These are phyloP conservation scores for Trissolcus basalis DNA, from an alignment of 1,140 invertebrate genomes.

Conservation along the genomic window DNA sequence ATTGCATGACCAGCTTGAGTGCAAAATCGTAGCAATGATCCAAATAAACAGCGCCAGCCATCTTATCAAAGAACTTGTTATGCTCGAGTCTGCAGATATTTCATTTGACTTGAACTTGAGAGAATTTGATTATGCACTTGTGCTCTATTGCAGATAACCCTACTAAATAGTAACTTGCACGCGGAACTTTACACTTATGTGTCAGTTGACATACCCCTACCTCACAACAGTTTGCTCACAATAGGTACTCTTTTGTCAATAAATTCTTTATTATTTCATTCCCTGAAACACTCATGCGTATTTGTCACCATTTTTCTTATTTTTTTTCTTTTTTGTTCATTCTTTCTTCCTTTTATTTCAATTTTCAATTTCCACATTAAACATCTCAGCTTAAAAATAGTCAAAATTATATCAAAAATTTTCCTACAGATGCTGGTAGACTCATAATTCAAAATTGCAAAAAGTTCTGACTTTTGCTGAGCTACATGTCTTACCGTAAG, in stretches of 20 bases:
- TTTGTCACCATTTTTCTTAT: background rate
- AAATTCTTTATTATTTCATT: conserved; percentile 11
- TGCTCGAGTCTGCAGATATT: conserved; percentile 1
- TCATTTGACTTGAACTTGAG: conserved; percentile 29
- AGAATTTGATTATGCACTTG: conserved; percentile 24
- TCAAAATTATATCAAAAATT: too few species aligned
- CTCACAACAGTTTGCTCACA: conserved; percentile 13
- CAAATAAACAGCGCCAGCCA: conserved; percentile 45
- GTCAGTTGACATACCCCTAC: conserved; percentile 55
- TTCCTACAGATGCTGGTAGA: too few species aligned
- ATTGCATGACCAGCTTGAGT: conserved; percentile 59
- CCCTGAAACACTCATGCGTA: background rate
- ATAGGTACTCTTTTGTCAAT: conserved; percentile 5
- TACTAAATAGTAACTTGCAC: conserved; percentile 47
- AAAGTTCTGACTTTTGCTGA: too few species aligned
- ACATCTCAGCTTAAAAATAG: too few species aligned
- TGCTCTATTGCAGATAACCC: conserved; percentile 15
- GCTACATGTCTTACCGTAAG: too few species aligned
- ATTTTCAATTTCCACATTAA: too few species aligned
- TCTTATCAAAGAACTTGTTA: conserved; percentile 14
- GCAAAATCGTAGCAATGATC: conserved; percentile 61
- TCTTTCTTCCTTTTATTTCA: too few species aligned
- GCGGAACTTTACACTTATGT: conserved; percentile 59
- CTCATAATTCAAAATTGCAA: too few species aligned
- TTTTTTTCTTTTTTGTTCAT: too few species aligned